Evolutionary conservation across 2,797 vertebrate genomes (phyloP).

Genomic region (Avahi laniger): DNA sequence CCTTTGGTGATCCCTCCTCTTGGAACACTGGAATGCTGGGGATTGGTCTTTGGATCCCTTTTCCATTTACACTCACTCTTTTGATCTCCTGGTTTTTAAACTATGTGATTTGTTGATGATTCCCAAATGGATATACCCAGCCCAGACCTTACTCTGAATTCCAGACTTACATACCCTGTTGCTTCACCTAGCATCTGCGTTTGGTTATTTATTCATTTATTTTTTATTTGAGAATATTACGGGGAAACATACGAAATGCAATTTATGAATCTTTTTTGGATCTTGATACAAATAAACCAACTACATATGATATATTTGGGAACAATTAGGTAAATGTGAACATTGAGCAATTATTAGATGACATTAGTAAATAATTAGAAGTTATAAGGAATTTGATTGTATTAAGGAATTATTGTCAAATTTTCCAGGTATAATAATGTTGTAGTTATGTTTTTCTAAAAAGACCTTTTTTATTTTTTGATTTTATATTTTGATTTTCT

Average conservation of each 20-base stretch:
- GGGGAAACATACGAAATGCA: background rate
- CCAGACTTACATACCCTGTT: background rate
- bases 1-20: background rate
- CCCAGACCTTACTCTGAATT: background rate
- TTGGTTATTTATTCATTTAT: background rate
- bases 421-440: background rate
- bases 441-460: background rate
- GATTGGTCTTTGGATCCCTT: background rate
- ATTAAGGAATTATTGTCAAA: background rate
- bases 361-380: background rate
- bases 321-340: background rate
- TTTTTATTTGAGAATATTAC: no score
- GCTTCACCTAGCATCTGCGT: background rate
- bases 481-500: background rate
- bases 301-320: background rate
- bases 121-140: background rate
- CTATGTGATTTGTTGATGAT: background rate
- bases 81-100: background rate
- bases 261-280: background rate
- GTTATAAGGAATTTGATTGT: background rate
- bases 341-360: background rate
- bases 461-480: background rate
- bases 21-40: background rate
- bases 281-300: background rate
- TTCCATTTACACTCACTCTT: background rate